Base-by-base conservation (phyloP, 2,113 vertebrate genomes). In the Pteruthius melanotis region DNA sequence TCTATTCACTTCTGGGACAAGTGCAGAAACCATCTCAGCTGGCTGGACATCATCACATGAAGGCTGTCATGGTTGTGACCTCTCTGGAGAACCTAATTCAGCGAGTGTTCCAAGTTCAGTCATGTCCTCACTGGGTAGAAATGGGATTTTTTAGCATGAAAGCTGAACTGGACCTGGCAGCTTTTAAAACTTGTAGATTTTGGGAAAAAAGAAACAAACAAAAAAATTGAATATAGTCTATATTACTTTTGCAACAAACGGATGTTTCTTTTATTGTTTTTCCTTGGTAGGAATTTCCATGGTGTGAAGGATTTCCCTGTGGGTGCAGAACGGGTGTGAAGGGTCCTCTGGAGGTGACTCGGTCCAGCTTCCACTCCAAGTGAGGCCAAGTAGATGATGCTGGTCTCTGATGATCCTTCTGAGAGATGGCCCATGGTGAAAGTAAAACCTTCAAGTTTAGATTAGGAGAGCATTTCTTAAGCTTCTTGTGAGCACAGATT, bases 401-500 rank as follows among this genome's bases (percentile, higher is more conserved):
- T 70, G 76, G 11, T 65, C 19, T 37, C 60, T 59, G 54, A 47
- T 70, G 57, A 81, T 70, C 33, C 42, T 66, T 74, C 27, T 81
- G 59, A 74, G 37, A 86, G 68, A 50, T 13, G 19, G 47, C 64
- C 83, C 50, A 44, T 30, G 50, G 71, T 5, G 8, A 93, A 88
- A 90, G 52, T 54, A 87, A 90, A 96, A 37, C 52, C 47, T 83
- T 70, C n/a, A 53, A 12, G 21, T 83, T 95, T 80, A 86, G 42
- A 89, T 81, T 87, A 92, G 68, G 59, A 88, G 83, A 90, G 31
- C 20, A 49, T 79, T 94, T 87, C 61, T 93, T 79, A 72, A 69
- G 31, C 31, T 71, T 83, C 66, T 68, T 63, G 15, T 72, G 74
- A 69, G 74, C 35, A 20, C 20, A 68, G 71, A 26, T 37, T 82